Evolutionary conservation across 2,797 vertebrate genomes (phyloP).

Genomic region (Gadopsis marmoratus): DNA sequence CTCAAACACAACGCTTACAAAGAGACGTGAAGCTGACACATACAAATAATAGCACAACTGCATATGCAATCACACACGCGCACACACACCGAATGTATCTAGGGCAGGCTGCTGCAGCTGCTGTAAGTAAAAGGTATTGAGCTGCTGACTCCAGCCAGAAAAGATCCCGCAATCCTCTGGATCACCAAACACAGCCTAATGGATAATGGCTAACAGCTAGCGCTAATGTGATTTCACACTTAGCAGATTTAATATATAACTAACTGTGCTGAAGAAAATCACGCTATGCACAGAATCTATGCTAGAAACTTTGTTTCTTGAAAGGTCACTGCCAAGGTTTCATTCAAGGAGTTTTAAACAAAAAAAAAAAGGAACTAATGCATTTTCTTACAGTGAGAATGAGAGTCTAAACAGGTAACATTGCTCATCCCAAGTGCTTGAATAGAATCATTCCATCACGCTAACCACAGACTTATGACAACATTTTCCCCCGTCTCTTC

Average conservation of each 20-base stretch:
- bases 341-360: conserved; percentile 40
- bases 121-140: conserved; percentile 86
- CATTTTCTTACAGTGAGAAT: background rate
- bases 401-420: conserved; percentile 21
- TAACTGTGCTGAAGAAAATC: conserved; percentile 65
- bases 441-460: conserved; percentile 54
- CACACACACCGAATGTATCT: conserved; percentile 74
- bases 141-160: conserved; percentile 83
- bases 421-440: conserved; percentile 43
- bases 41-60: conserved; percentile 65
- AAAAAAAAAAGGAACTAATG: background rate
- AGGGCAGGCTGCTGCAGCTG: conserved; percentile 79
- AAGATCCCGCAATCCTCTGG: conserved; percentile 81
- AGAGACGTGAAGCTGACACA: conserved; percentile 65
- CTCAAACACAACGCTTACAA: conserved; percentile 49
- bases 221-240: conserved; percentile 81
- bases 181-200: conserved; percentile 77
- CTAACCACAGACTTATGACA: conserved; percentile 64
- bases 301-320: conserved; percentile 42
- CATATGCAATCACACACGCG: conserved; percentile 61
- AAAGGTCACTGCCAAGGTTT: conserved; percentile 21
- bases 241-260: conserved; percentile 75
- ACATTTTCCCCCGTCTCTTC: conserved; percentile 64
- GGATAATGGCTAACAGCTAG: conserved; percentile 79
- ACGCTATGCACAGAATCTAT: conserved; percentile 50